Percentiles rank a stretch among this genome's conserved stretches.
These are phyloP conservation scores for Cryptoblepharus egeriae DNA, from an alignment of 2,797 vertebrate genomes.

Conservation along the genomic window DNA sequence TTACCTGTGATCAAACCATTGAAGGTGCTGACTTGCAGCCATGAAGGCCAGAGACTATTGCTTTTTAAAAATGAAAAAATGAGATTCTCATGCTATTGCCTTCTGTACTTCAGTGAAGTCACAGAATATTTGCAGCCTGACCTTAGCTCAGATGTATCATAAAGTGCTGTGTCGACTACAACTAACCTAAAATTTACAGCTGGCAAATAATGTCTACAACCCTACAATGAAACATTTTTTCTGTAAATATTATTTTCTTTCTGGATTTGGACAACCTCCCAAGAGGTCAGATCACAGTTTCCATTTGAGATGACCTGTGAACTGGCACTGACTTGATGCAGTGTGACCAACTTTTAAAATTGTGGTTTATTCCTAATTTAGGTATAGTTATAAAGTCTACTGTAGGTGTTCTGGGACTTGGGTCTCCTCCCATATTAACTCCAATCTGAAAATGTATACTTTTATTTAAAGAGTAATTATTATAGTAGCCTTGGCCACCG, in stretches of 20 bases:
- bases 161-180: neutral
- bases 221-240: neutral
- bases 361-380: conserved; percentile 10
- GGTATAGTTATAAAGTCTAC: too few species aligned
- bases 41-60: neutral
- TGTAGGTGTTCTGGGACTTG: conserved; percentile 19
- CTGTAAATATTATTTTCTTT: neutral
- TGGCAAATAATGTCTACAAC: neutral
- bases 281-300: neutral
- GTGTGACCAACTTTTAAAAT: neutral
- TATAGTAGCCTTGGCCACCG: conserved; percentile 43
- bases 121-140: neutral
- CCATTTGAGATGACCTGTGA: neutral
- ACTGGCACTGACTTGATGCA: neutral
- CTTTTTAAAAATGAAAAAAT: neutral
- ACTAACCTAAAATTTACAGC: neutral
- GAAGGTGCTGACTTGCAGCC: neutral
- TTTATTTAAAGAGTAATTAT: conserved; percentile 61
- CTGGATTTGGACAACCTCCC: conserved; percentile 3
- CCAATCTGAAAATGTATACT: conserved; percentile 35
- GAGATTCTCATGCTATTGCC: neutral
- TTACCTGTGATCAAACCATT: neutral
- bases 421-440: conserved; percentile 51
- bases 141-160: neutral
- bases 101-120: neutral